Base-by-base conservation (phyloP, 2,888 invertebrate species). In the Charanyca ferruginea region DNA sequence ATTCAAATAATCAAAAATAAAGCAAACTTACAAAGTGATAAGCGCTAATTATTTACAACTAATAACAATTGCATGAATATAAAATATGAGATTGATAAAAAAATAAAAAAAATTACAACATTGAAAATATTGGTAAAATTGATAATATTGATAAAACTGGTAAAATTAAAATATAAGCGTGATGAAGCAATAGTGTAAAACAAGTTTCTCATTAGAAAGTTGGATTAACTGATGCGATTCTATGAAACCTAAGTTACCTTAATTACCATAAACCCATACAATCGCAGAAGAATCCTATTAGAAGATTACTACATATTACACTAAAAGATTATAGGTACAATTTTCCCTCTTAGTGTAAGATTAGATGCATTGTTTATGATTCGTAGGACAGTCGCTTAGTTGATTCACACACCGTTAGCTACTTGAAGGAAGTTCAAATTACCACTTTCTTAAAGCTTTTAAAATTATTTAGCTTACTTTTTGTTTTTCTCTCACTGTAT, bases 291-390 rank as follows among this genome's bases (percentile, higher is more conserved):
- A n/a, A n/a, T n/a, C 73, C 54, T 67, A 67, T 74, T 63, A 75
- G 22, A 22, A 81, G 70, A 84, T 82, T 74, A 79, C 74, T 76
- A 76, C 70, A 69, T 77, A 85, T 83, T 82, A 80, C 78, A 83
- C 52, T 65, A 49, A 77, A 80, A 82, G 66, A 78, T 69, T 61
- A 61, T 66, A 38, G 38, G 16, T 38, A 70, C 32, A 8, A 80
- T 73, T 79, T 75, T 63, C 66, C 68, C 64, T 79, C 66, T 76
- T 74, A 79, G 67, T 85, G 85, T 85, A 80, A 81, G 84, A 85
- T 85, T 83, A 88, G 83, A 82, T 83, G 72, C 80, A 87, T 89
- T 89, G 87, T 90, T 69, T 83, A 68, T 81, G 73, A 86, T 81
- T 85, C 88, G 86, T 88, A 89, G 84, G 87, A 88, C 77, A 71